Evolutionary conservation across 2,113 vertebrate species (phyloP), one percentile per base, ranked within the genome.

Genomic region (Bufo gargarizans): DNA sequence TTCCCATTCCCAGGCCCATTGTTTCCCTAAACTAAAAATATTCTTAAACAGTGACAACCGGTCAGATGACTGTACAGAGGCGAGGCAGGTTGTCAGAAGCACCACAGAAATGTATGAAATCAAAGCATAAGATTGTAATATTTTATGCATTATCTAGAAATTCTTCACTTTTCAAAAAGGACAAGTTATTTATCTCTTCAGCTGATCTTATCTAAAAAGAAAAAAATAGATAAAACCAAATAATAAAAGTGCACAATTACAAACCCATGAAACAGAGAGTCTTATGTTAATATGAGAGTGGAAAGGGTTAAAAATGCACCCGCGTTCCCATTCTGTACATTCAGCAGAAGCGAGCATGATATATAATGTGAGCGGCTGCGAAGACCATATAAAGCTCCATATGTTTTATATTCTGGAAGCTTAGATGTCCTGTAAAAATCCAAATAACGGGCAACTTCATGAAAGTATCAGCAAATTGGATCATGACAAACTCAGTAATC

Each of bases 351-450:
- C 1, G 16, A 50, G 47, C n/a, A 76, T 76, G 53, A 85, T 85
- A 50, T 59, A 85, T 80, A 76, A 76, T 76, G 72, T 76, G 47
- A 12, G 11, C 69, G 3, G 4, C 69, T 5, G 33, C 22, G 3
- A 33, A 71, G 12, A 19, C 50, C 17, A 4, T 9, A 76, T 50
- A 20, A 49, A 76, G 16, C 72, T 49, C 47, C 72, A 76, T 76
- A 76, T 76, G 72, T 76, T 76, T 76, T 19, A 76, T 76, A 76
- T 76, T 76, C 72, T 50, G 72, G 17, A 50, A 76, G 72, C 72
- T 49, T 76, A 76, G 45, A 10, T 13, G 45, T 76, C 72, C 72
- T 76, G 47, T 76, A 76, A 76, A 76, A 76, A 49, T 76, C 72
- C 47, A 76, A 76, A 49, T 76, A 50, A 49, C 43, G 10, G 47